Base-by-base conservation (phyloP, 2,797 vertebrate genomes). In the Molossus molossus region DNA sequence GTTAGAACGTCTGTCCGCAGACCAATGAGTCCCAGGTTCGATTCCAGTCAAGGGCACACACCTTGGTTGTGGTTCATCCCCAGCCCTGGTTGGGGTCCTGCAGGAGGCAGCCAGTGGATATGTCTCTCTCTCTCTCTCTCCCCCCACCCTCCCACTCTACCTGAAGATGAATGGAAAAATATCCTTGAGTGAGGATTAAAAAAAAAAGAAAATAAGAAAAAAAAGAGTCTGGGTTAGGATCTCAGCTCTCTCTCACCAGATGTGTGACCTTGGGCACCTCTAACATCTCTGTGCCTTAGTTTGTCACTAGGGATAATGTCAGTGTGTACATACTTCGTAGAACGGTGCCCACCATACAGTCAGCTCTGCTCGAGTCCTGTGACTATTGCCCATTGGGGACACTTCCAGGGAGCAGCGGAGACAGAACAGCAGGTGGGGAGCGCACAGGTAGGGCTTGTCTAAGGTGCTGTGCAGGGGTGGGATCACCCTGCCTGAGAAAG, bases 261-360 rank as follows among this genome's bases (percentile, higher is more conserved):
- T 50, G 5, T 45, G 80, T 48, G 33, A 80, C 37, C 45, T 4
- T 1, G 67, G 90, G 27, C 14, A 23, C 0, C 5, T 12, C 58
- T 48, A 18, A 29, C 57, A 50, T 25, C 53, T 65, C 80, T 15
- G 69, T 12, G 50, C 27, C 18, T 55, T 40, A 9, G 67, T 33
- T 60, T 58, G 9, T 40, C 33, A 21, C 6, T 0, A 10, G 83
- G 29, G 80, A 11, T 45, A 10, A 40, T 18, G 11, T 9, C n/a
- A 8, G 40, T 1, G 9, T 21, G 13, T 17, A 4, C 2, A 10
- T 17, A 4, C 2, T 20, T 25, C n/a, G 18, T 5, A 81, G 55
- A 73, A 25, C 85, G 12, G 17, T 0, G 21, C 40, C 8, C 13
- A 37, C 25, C 9, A 0, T 4, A 15, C 0, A 3, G 29, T 14